Conservation (phyloP, 2,888 invertebrate species). For the Rhodophaea formosa region DNA sequence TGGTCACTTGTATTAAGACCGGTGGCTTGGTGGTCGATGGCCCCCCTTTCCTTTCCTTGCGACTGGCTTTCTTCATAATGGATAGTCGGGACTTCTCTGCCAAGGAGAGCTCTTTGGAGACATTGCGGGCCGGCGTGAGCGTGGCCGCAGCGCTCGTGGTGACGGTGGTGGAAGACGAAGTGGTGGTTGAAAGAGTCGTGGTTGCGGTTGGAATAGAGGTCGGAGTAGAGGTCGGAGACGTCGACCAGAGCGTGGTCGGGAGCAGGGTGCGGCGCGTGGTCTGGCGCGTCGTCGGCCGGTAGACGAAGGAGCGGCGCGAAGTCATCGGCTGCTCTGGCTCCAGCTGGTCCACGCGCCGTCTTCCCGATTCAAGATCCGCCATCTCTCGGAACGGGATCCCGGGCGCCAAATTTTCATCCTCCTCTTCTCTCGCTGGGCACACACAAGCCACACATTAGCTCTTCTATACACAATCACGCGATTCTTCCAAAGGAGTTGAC, state of each 20-base stretch:
- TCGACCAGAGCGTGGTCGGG: not conserved
- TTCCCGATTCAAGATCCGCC: slow-evolving; percentile 17
- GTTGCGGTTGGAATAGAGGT: slow-evolving; percentile 8
- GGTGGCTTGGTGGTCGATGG: slow-evolving; percentile 55
- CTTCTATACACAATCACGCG: slow-evolving; percentile 16
- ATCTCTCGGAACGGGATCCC: slow-evolving; percentile 11
- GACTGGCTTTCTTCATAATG: slow-evolving; percentile 59
- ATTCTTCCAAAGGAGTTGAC: too few species aligned
- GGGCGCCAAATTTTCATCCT: not conserved
- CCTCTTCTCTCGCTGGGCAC: slow-evolving; percentile 52
- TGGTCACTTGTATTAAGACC: slow-evolving; percentile 60
- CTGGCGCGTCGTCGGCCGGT: not conserved
- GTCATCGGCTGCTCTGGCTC: not conserved
- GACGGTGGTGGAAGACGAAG: slow-evolving; percentile 9
- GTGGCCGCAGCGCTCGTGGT: slow-evolving; percentile 5
- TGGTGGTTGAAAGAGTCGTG: slow-evolving; percentile 5
- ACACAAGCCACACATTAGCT: slow-evolving; percentile 61
- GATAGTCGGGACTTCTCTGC: slow-evolving; percentile 65
- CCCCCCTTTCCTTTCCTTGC: slow-evolving; percentile 47
- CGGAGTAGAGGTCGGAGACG: not conserved
- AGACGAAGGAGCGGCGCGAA: too few species aligned
- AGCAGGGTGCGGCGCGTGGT: slow-evolving; percentile 1
- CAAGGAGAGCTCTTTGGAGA: slow-evolving; percentile 42
- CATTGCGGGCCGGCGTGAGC: not conserved
- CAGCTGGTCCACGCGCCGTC: not conserved